Evolutionary conservation across 2,888 invertebrate species (phyloP), one percentile per base, ranked within the genome.

Genomic region (Thalpophila matura): DNA sequence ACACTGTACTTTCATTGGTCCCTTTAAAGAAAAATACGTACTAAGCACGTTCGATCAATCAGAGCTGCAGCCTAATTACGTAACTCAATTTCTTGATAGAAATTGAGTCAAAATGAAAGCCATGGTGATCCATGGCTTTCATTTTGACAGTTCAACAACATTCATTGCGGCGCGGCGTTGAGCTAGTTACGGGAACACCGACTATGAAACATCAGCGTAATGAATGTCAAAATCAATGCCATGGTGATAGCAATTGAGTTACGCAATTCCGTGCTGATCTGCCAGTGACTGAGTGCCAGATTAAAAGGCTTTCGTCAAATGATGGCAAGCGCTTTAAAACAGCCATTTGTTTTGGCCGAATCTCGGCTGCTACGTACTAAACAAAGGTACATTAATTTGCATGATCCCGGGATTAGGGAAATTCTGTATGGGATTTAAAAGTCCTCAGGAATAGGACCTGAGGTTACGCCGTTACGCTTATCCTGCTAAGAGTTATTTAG

Each of bases 21-120:
- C 12, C 5, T 29, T 40, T 22, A 45, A 58, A 37, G 59, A 59
- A 68, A 74, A 58, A 53, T 35, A 10, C 9, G 4, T 27, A 20
- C 53, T 66, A 69, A 78, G 38, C 43, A 29, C 47, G 12, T 46
- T 10, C 18, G 47, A 77, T 78, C 74, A 61, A 77, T 79, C 77
- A 63, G 57, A 27, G 29, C 12, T n/a, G n/a, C n/a, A n/a, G n/a
- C n/a, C n/a, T n/a, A n/a, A n/a, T n/a, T n/a, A n/a, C n/a, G n/a
- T n/a, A n/a, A n/a, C n/a, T n/a, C n/a, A n/a, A n/a, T n/a, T n/a
- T n/a, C n/a, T n/a, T n/a, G n/a, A n/a, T n/a, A n/a, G n/a, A n/a
- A n/a, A n/a, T n/a, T n/a, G n/a, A n/a, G n/a, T n/a, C n/a, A n/a
- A n/a, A n/a, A n/a, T n/a, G n/a, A n/a, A n/a, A n/a, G n/a, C n/a